These are phyloP conservation scores for Liasis olivaceus DNA, from an alignment of 2,797 vertebrate genomes.

Conservation along the genomic window DNA sequence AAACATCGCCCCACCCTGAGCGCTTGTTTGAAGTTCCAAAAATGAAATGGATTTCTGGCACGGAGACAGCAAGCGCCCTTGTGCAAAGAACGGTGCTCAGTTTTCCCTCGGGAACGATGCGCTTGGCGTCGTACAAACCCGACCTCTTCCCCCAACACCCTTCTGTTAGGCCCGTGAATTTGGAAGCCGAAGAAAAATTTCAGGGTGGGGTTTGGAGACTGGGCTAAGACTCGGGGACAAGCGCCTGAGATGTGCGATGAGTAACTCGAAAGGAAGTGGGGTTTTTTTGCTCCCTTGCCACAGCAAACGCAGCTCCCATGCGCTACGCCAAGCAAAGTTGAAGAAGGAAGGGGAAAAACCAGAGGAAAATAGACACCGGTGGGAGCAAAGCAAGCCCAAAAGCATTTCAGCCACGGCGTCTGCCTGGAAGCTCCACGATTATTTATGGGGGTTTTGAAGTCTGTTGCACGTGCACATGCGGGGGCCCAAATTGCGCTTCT, in stretches of 20 bases:
- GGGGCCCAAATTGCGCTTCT: no score
- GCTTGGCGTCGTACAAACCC: background rate
- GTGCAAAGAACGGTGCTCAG: background rate
- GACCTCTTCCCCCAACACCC: background rate
- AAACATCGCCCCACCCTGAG: background rate
- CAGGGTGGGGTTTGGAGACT: background rate
- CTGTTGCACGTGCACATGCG: no score
- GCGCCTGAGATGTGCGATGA: background rate
- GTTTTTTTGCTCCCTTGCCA: background rate
- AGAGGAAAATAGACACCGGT: background rate
- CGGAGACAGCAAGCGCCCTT: background rate
- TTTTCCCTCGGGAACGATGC: background rate
- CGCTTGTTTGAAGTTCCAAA: background rate
- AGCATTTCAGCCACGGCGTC: no score
- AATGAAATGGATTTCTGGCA: background rate
- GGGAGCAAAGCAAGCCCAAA: no score
- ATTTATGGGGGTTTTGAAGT: no score
- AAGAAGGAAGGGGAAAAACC: background rate
- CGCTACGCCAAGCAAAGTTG: accelerated
- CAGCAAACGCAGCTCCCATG: background rate
- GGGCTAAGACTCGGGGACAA: background rate
- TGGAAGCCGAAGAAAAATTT: background rate
- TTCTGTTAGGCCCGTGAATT: background rate
- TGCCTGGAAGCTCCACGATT: no score
- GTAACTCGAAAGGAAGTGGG: background rate